These are phyloP conservation scores for Venusia cambrica DNA, from an alignment of 2,888 invertebrate species.

Conservation along the genomic window DNA sequence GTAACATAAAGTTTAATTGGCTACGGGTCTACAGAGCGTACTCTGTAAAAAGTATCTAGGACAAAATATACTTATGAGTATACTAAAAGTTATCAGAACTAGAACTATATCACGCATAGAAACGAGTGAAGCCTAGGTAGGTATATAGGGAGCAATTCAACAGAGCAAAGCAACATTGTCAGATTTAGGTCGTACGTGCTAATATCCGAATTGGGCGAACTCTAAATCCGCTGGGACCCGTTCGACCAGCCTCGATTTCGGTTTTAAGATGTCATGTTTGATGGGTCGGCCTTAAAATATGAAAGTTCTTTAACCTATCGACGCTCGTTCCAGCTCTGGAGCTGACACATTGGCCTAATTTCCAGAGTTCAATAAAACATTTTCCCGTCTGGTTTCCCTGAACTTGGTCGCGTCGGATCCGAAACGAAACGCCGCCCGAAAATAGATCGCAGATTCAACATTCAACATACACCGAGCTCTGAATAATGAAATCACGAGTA, in stretches of 20 bases:
- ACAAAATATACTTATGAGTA: no score
- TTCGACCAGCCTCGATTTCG: conserved; percentile 45
- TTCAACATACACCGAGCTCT: conserved; percentile 44
- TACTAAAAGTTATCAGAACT: no score
- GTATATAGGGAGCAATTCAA: no score
- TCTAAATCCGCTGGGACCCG: conserved; percentile 46
- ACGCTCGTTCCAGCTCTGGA: conserved; percentile 28
- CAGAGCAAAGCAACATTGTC: conserved; percentile 48
- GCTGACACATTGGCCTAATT: conserved; percentile 60
- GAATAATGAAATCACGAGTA: conserved; percentile 34
- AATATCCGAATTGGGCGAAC: conserved; percentile 43
- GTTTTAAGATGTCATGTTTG: conserved; percentile 34
- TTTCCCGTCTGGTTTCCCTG: conserved; percentile 67
- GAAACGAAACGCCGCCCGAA: conserved; percentile 41
- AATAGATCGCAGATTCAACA: conserved; percentile 50
- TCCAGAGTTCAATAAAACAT: conserved; percentile 60
- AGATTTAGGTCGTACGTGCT: conserved; percentile 64
- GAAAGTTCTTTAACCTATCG: conserved; percentile 30
- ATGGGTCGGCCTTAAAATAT: conserved; percentile 30
- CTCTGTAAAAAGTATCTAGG: conserved; percentile 16
- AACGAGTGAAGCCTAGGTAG: no score
- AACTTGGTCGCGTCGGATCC: conserved; percentile 61
- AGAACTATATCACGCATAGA: no score
- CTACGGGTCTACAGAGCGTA: no score
- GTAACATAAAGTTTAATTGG: no score